Conservation (phyloP, 2,888 invertebrate species). For the Caenorhabditis drosophilae region DNA sequence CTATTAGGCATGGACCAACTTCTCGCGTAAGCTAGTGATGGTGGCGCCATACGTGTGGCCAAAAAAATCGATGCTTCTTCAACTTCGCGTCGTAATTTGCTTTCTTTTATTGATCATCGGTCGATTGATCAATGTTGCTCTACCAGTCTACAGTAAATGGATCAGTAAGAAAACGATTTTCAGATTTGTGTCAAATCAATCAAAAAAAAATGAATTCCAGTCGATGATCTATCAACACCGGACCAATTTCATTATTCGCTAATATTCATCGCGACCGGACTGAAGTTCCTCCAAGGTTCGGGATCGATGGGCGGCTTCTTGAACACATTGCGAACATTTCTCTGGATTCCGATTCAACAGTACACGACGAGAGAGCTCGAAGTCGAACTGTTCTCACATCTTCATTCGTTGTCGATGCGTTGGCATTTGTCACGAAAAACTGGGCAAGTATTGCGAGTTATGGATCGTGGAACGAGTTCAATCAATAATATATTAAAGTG, state of each 20-base stretch:
- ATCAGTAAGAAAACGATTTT: slow-evolving; percentile 77
- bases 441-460: slow-evolving; percentile 91
- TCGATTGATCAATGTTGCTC: slow-evolving; percentile 85
- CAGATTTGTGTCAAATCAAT: slow-evolving; percentile 1
- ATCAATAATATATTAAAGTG: slow-evolving; percentile 87
- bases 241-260: slow-evolving; percentile 84
- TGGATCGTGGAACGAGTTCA: slow-evolving; percentile 96
- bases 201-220: slow-evolving; percentile 73
- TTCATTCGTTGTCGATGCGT: slow-evolving; percentile 78
- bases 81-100: slow-evolving; percentile 83
- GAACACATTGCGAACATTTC: slow-evolving; percentile 86
- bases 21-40: slow-evolving; percentile 53
- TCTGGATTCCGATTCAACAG: slow-evolving; percentile 95
- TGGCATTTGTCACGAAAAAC: slow-evolving; percentile 96
- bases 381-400: slow-evolving; percentile 66
- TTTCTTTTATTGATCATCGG: slow-evolving; percentile 80
- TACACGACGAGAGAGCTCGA: slow-evolving; percentile 91
- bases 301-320: slow-evolving; percentile 80
- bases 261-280: slow-evolving; percentile 82
- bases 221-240: slow-evolving; percentile 79
- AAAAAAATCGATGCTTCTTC: slow-evolving; percentile 77
- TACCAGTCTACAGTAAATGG: slow-evolving; percentile 88
- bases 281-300: slow-evolving; percentile 94
- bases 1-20: slow-evolving; percentile 55
- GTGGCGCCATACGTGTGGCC: slow-evolving; percentile 86